phyloP scores from a whole-genome alignment of 2,113 vertebrate genomes.

The Cinclus mexicanus region DNA sequence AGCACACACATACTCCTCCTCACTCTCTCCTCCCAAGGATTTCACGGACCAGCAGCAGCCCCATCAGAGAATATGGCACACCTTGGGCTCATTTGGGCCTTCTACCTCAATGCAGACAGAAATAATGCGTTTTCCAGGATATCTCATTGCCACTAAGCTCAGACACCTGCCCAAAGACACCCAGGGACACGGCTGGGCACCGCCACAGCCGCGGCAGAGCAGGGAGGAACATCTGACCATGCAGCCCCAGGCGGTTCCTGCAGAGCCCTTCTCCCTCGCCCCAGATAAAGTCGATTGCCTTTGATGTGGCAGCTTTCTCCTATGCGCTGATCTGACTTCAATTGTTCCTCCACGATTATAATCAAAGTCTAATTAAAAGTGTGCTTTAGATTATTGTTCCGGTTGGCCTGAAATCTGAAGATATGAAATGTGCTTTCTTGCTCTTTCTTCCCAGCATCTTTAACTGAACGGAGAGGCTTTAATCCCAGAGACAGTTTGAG shows the following conservation, averaged over 20 bases:
- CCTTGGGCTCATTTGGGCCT: neutral
- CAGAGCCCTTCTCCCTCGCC: neutral
- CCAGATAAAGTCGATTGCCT: neutral
- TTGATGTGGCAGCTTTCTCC: constrained; percentile 14
- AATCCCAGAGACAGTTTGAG: neutral
- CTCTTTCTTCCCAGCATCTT: neutral
- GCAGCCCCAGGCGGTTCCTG: neutral
- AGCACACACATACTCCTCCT: neutral
- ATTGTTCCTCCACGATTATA: neutral
- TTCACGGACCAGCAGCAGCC: neutral
- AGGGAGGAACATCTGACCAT: neutral
- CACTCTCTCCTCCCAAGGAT: neutral
- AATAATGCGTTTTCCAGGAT: neutral
- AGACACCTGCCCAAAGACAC: neutral
- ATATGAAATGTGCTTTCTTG: constrained; percentile 8
- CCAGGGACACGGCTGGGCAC: neutral
- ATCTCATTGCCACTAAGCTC: neutral
- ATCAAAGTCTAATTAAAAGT: constrained; percentile 60
- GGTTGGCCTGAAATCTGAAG: constrained; percentile 23
- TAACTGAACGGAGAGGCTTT: neutral
- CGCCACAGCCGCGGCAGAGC: neutral
- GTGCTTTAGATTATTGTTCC: neutral
- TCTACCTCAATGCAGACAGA: neutral
- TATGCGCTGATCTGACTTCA: neutral
- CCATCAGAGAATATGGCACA: neutral